Conservation (phyloP, 2,888 invertebrate genomes). For the Luffia ferchaultella region DNA sequence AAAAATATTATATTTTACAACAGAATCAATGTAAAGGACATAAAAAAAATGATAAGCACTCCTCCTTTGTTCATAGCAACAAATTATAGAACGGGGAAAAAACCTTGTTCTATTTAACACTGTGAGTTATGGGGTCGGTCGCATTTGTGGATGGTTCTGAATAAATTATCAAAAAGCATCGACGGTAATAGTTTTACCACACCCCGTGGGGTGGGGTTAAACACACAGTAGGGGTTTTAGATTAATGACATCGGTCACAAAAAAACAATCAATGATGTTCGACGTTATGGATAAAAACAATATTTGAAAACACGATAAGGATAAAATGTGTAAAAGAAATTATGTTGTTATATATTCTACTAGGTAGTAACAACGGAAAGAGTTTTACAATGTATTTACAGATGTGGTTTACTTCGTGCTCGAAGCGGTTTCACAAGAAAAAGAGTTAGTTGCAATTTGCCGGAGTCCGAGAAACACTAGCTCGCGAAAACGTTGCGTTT, state of each 20-base stretch:
- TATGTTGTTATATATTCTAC: no score
- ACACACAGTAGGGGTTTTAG: slow-evolving; percentile 22
- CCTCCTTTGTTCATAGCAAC: no score
- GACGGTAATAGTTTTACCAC: slow-evolving; percentile 23
- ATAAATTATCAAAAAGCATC: slow-evolving; percentile 46
- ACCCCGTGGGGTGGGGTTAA: slow-evolving; percentile 36
- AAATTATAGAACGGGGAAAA: no score
- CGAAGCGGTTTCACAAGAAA: neutral
- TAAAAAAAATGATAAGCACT: no score
- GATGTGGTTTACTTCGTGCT: neutral
- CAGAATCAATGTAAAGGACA: no score
- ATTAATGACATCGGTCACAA: neutral
- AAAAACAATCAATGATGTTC: neutral
- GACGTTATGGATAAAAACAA: neutral
- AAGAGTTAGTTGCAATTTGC: no score
- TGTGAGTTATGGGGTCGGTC: slow-evolving; percentile 26
- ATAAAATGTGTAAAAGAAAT: neutral
- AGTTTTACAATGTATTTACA: neutral
- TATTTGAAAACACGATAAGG: neutral
- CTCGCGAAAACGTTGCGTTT: neutral
- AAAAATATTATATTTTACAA: no score
- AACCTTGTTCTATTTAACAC: no score
- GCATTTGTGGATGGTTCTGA: slow-evolving; percentile 37
- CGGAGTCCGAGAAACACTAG: neutral
- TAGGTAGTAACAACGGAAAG: no score